Conservation (phyloP, 2,113 vertebrate genomes). For the Notarius quadriscutis region DNA sequence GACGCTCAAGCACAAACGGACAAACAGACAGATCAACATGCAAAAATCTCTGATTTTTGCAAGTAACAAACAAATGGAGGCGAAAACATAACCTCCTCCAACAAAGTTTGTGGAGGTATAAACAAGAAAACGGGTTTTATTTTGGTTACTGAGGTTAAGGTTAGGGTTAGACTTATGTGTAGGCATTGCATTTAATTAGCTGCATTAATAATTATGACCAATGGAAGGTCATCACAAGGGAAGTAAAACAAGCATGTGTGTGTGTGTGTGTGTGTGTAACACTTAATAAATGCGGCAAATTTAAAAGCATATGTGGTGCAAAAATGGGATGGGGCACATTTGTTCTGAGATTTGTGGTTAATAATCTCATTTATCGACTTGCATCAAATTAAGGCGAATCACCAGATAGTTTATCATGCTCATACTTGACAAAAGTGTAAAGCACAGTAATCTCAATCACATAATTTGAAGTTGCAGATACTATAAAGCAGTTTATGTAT, state of each 20-base stretch:
- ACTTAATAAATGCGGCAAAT: constrained; percentile 26
- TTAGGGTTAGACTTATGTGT: not conserved
- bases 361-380: constrained; percentile 7
- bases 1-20: too few relatives aligned
- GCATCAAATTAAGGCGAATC: not conserved
- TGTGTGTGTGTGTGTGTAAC: constrained; percentile 1
- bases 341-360: not conserved
- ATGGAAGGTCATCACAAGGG: too few relatives aligned
- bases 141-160: not conserved
- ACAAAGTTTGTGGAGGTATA: too few relatives aligned
- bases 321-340: not conserved
- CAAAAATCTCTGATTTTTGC: too few relatives aligned
- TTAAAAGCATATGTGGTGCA: constrained; percentile 2
- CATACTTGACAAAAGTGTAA: constrained; percentile 10
- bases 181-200: not conserved
- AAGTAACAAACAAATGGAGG: too few relatives aligned
- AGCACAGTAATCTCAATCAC: not conserved
- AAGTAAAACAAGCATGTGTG: not conserved
- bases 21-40: too few relatives aligned
- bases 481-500: not conserved
- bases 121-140: not conserved
- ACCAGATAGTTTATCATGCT: constrained; percentile 13
- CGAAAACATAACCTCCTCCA: too few relatives aligned
- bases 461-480: not conserved
- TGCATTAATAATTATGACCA: not conserved